Percentiles rank a stretch among this genome's conserved stretches.
phyloP scores from a whole-genome alignment of 2,113 vertebrate genomes.

The Theropithecus gelada region DNA sequence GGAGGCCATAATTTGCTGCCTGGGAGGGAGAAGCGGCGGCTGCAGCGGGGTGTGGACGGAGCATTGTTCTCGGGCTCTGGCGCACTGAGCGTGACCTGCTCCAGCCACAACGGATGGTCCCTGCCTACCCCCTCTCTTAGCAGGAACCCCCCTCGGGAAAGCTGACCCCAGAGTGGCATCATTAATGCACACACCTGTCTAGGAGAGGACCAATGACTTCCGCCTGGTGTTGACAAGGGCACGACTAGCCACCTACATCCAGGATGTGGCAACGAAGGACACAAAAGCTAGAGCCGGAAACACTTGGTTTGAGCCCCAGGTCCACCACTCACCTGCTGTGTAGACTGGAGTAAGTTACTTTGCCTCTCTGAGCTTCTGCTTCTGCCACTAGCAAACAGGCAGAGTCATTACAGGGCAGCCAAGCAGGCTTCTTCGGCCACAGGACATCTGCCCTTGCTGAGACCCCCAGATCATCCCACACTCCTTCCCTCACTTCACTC shows the following conservation, averaged over 20 bases:
- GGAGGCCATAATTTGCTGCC: slow-evolving; percentile 86
- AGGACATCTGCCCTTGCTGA: background rate
- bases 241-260: slow-evolving; percentile 42
- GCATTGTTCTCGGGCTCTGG: slow-evolving; percentile 72
- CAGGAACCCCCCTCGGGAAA: background rate
- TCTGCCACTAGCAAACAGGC: background rate
- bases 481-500: background rate
- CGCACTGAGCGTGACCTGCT: background rate
- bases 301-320: background rate
- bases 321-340: background rate
- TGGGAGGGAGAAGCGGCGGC: slow-evolving; percentile 80
- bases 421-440: background rate
- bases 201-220: slow-evolving; percentile 56
- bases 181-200: background rate
- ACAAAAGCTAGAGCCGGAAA: background rate
- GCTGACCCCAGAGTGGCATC: background rate
- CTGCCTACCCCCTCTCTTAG: background rate
- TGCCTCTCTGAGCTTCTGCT: background rate
- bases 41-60: slow-evolving; percentile 48
- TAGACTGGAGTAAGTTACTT: background rate
- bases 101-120: background rate
- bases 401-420: background rate
- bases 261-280: background rate
- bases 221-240: slow-evolving; percentile 64
- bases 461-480: too few species aligned